Evolutionary conservation across 2,888 invertebrate species (phyloP), one percentile per base, ranked within the genome.

Genomic region (Chorisops tibialis): DNA sequence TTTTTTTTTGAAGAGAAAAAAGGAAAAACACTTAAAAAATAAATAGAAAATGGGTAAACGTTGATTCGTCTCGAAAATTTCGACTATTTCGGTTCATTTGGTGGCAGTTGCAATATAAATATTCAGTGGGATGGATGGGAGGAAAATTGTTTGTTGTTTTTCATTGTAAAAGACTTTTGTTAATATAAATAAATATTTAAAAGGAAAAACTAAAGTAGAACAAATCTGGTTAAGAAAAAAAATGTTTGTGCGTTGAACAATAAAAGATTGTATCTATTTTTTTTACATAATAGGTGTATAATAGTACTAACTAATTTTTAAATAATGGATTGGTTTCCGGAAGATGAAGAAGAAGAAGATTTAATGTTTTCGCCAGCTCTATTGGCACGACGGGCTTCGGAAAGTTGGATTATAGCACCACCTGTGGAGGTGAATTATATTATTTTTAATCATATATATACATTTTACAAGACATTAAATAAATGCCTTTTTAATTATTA

Each of bases 321-420:
- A 35, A 63, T 24, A 19, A 90, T 89, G 89, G 82, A 85, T 72
- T 89, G 90, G 87, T 88, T 87, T 75, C 85, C 87, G 73, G 87
- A 87, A 66, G 88, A 88, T 69, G 90, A 90, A 69, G 91, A 91
- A 74, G 92, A 92, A 71, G 91, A 91, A 75, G 91, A 90, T 70
- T 83, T 92, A 70, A 83, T 91, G 84, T 92, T 88, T 80, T 92
- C 92, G 71, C 93, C 93, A 67, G 93, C 93, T 64, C 83, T 93
- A 67, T 83, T 93, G 80, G 92, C 93, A 64, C 82, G 93, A 68
- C 82, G 93, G 68, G 93, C 93, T 52, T 91, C 91, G 18, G 92
- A 92, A 77, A 91, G 91, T 76, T 93, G 93, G 92, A 93, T 93
- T 70, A 88, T 89, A 72, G 88, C 91, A 68, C 91, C 91, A 76